phyloP scores from a whole-genome alignment of 1,140 invertebrate genomes.

The Brachionus paranguensis region DNA sequence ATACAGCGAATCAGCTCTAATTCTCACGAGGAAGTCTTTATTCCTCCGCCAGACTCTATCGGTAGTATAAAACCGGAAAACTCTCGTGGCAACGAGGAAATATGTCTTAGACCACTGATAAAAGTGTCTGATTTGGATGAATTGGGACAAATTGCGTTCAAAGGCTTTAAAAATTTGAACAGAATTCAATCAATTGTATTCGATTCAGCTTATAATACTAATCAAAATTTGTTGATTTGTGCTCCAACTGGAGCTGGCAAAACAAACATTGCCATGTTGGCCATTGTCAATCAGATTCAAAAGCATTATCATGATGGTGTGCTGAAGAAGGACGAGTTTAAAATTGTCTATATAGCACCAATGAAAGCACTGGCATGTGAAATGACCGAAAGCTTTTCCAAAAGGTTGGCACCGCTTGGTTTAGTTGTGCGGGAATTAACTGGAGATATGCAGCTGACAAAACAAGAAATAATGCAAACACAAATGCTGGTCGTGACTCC shows the following conservation, averaged over 20 bases:
- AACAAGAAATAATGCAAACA: constrained; percentile 85
- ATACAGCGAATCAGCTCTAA: constrained; percentile 64
- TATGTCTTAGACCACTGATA: background rate
- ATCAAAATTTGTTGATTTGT: constrained; percentile 79
- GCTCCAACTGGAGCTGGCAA: constrained; percentile 63
- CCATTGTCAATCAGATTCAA: constrained; percentile 80
- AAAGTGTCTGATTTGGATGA: constrained; percentile 41
- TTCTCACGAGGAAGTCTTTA: constrained; percentile 76
- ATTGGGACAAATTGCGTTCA: constrained; percentile 62
- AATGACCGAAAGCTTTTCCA: constrained; percentile 90
- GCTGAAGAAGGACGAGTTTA: constrained; percentile 85
- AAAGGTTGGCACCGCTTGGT: constrained; percentile 69
- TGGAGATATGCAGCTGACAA: constrained; percentile 95
- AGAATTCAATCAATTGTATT: constrained; percentile 92
- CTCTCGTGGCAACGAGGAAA: constrained; percentile 16
- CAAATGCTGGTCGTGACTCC: constrained; percentile 98
- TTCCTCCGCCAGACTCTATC: constrained; percentile 74
- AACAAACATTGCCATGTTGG: constrained; percentile 93
- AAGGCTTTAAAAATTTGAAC: constrained; percentile 78
- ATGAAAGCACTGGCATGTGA: constrained; percentile 98
- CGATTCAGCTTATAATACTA: constrained; percentile 85
- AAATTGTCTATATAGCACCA: constrained; percentile 96
- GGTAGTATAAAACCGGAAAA: constrained; percentile 57
- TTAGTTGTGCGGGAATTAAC: constrained; percentile 84
- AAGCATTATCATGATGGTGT: constrained; percentile 66